Base-by-base conservation (phyloP, 2,888 invertebrate genomes). In the Aromia moschata region DNA sequence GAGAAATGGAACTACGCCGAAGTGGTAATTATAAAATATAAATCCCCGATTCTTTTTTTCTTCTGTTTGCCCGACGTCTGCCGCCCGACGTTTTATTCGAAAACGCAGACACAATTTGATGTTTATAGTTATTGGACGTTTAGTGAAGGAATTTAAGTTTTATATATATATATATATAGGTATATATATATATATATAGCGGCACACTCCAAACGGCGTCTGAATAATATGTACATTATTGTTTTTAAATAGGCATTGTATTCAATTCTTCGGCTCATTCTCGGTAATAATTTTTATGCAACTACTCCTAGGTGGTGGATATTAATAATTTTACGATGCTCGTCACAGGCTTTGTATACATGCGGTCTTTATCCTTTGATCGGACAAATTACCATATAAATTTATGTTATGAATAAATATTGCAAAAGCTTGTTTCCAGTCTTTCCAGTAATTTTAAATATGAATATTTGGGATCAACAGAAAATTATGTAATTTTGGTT, bases 11-110 rank as follows among this genome's bases (percentile, higher is more conserved):
- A 58, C 65, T 51, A 52, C 64, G 44, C 47, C 52, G 67, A 70
- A 71, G 71, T 69, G 67, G 70, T 72, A 74, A 74, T 74, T 74
- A 74, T 70, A 67, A 69, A 65, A 68, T 69, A 70, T 68, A 67
- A 65, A 69, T 57, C 52, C 53, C 47, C 51, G 69, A 71, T 65
- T 66, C 60, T 61, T 66, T 70, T 65, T 68, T 65, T 62, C 56
- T 62, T n/a, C n/a, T 58, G 45, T 67, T 59, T 67, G 52, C 62
- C 60, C 31, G 56, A 58, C 56, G 56, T 56, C 60, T 62, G 65
- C 71, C 64, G 56, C 66, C 63, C 62, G 65, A 62, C 62, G 61
- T 64, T 69, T 69, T 68, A 66, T 67, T 69, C 67, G 57, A 61
- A 65, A 66, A 68, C 61, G 67, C 62, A 65, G 69, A 68, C 68